These are phyloP conservation scores for Donacobius atricapilla DNA, from an alignment of 2,113 vertebrate genomes.

Conservation along the genomic window DNA sequence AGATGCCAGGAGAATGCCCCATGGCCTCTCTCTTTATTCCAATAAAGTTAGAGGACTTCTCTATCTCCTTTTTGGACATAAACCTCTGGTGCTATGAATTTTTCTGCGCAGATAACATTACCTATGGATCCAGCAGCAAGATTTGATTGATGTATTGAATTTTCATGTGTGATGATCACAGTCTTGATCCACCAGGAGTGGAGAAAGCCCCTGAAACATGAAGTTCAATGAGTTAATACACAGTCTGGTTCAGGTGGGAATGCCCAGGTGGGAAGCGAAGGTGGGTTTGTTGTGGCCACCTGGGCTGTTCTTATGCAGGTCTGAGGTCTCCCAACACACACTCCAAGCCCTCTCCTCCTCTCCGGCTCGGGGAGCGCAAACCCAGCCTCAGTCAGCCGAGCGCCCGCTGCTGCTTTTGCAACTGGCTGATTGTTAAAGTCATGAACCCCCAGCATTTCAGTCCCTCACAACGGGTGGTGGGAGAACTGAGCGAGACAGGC, in stretches of 20 bases:
- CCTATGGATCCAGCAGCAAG: not conserved
- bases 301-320: too few relatives aligned
- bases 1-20: not conserved
- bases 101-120: not conserved
- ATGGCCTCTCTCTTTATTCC: not conserved
- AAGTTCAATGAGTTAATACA: not conserved
- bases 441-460: not conserved
- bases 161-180: not conserved
- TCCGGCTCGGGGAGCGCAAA: not conserved
- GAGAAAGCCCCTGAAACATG: not conserved
- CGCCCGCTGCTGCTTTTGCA: not conserved
- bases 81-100: not conserved
- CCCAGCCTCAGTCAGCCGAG: not conserved
- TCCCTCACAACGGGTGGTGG: not conserved
- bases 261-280: not conserved
- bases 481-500: not conserved
- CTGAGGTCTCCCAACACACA: not conserved
- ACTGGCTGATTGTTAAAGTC: not conserved
- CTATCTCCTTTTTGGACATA: not conserved
- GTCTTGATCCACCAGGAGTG: too few relatives aligned
- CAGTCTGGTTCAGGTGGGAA: not conserved
- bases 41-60: not conserved
- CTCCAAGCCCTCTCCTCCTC: not conserved
- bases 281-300: not conserved
- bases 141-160: not conserved